Conservation (phyloP, 1,140 invertebrate species). For the Sesamia nonagrioides region DNA sequence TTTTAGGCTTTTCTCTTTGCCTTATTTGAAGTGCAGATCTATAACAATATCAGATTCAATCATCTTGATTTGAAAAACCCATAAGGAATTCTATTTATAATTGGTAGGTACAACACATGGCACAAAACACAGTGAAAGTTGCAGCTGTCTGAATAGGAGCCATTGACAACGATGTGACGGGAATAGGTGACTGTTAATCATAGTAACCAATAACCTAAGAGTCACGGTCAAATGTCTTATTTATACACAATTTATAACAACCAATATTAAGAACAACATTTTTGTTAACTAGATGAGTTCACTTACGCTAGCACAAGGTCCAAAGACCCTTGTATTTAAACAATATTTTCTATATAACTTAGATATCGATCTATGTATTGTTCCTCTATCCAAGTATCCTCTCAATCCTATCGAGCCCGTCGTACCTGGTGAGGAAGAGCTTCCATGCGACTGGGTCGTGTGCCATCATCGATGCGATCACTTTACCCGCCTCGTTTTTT, state of each 20-base stretch:
- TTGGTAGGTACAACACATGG: too few species aligned
- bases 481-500: conserved; percentile 72
- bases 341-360: too few species aligned
- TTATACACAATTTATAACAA: too few species aligned
- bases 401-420: conserved; percentile 67
- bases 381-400: conserved; percentile 69
- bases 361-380: conserved; percentile 17
- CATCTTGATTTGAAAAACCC: not conserved
- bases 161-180: too few species aligned
- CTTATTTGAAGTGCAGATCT: conserved; percentile 68
- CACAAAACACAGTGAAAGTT: too few species aligned
- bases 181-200: too few species aligned
- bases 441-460: conserved; percentile 81
- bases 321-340: too few species aligned
- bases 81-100: too few species aligned
- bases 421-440: conserved; percentile 81
- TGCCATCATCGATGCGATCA: conserved; percentile 77
- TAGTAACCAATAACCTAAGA: too few species aligned
- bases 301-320: not conserved
- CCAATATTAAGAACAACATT: not conserved
- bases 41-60: conserved; percentile 37
- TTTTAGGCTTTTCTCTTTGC: conserved; percentile 55
- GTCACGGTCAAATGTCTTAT: too few species aligned
- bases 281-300: not conserved
- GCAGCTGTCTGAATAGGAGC: too few species aligned